Conservation (phyloP, 1,140 invertebrate species). For the Hyles vespertilio region DNA sequence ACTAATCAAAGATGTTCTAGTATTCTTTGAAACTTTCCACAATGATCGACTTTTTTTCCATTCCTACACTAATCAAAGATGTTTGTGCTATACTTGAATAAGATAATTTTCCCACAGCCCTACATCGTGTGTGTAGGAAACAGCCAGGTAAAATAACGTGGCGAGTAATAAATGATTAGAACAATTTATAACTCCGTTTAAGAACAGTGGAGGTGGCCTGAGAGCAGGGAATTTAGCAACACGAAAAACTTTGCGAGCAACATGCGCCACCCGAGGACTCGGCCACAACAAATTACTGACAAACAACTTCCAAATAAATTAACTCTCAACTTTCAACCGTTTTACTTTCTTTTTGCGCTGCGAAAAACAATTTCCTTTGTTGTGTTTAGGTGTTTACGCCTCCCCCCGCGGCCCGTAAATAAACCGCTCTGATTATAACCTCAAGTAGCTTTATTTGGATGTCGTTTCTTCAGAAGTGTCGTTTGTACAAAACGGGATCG, state of each 20-base stretch:
- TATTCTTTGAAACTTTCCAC: too few relatives aligned
- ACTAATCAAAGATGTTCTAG: too few relatives aligned
- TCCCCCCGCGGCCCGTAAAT: background rate
- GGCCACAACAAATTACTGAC: slow-evolving; percentile 68
- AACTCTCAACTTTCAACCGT: slow-evolving; percentile 69
- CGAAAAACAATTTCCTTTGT: slow-evolving; percentile 65
- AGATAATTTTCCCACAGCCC: too few relatives aligned
- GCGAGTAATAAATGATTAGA: too few relatives aligned
- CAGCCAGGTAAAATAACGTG: too few relatives aligned
- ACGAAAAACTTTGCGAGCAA: slow-evolving; percentile 54
- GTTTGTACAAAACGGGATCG: background rate
- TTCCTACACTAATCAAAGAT: too few relatives aligned
- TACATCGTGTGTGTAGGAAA: too few relatives aligned
- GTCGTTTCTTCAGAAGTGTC: background rate
- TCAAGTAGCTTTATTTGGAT: too few relatives aligned
- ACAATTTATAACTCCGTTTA: too few relatives aligned
- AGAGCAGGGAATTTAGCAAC: slow-evolving; percentile 38
- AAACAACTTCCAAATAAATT: slow-evolving; percentile 73
- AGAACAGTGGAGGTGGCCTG: too few relatives aligned
- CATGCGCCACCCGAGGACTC: slow-evolving; percentile 48
- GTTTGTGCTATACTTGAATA: too few relatives aligned
- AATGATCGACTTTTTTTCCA: too few relatives aligned
- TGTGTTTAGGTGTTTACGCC: slow-evolving; percentile 34
- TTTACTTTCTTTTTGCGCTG: slow-evolving; percentile 66
- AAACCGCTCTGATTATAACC: slow-evolving; percentile 2